Evolutionary conservation across 2,797 vertebrate genomes (phyloP).

Genomic region (Serranus cabrilla): DNA sequence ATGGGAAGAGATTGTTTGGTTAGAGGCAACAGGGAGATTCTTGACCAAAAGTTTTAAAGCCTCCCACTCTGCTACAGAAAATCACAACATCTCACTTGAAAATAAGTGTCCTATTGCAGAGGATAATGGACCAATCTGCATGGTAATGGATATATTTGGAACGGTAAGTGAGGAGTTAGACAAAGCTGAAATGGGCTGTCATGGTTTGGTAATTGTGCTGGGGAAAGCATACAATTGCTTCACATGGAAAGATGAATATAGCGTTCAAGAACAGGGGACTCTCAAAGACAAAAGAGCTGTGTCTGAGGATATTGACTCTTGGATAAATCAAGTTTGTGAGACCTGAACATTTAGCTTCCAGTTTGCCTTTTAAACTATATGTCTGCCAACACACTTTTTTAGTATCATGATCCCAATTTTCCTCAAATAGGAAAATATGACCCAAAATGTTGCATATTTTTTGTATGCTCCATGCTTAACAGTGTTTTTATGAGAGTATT

Average conservation of each 20-base stretch:
- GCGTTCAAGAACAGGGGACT: slow-evolving; percentile 49
- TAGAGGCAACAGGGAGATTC: slow-evolving; percentile 25
- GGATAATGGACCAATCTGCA: slow-evolving; percentile 79
- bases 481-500: not conserved
- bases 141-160: slow-evolving; percentile 79
- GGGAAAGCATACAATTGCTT: slow-evolving; percentile 69
- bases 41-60: slow-evolving; percentile 55
- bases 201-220: slow-evolving; percentile 77
- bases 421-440: not conserved
- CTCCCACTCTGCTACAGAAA: slow-evolving; percentile 47
- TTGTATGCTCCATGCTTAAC: not conserved
- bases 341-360: not conserved
- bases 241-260: slow-evolving; percentile 66
- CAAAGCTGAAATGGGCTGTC: slow-evolving; percentile 77
- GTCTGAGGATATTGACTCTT: slow-evolving; percentile 41
- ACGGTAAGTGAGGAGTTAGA: slow-evolving; percentile 74
- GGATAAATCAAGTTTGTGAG: slow-evolving; percentile 29
- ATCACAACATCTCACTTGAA: slow-evolving; percentile 68
- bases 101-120: slow-evolving; percentile 65
- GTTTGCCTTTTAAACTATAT: not conserved
- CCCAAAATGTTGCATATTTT: not conserved
- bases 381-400: not conserved
- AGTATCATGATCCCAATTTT: not conserved
- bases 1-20: slow-evolving; percentile 25
- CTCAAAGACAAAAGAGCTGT: slow-evolving; percentile 58